Base-by-base conservation (phyloP, 2,888 invertebrate genomes). In the Pammene fasciana region DNA sequence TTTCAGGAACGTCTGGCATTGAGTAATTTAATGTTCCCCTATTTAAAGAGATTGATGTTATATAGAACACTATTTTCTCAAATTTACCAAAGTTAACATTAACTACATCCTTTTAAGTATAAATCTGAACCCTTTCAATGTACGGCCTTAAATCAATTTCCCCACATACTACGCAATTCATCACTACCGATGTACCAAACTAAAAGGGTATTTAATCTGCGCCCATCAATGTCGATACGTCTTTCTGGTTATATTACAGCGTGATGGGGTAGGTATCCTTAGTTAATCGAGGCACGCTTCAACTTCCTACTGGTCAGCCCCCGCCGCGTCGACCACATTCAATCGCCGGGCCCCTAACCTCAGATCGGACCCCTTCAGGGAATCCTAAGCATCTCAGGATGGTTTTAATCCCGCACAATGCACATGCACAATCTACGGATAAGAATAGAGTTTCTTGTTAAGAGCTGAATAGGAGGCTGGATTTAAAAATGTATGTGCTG, bases 241-340 rank as follows among this genome's bases (percentile, higher is more conserved):
- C 72, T 74, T 72, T 78, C 74, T 76, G 76, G 74, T 36, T 18
- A 73, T 73, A 67, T 43, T 72, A 71, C 70, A 46, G 74, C 70
- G 71, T 74, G 74, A 77, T 76, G 38, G 38, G 16, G 18, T 65
- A 56, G 45, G 77, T 73, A 77, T 76, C 77, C 77, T 79, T 82
- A 80, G 83, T 84, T 82, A 86, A 86, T 83, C 79, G 80, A 74
- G 83, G 82, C 79, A 74, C 82, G 81, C 72, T 79, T 78, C 79
- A 76, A 75, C 70, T 71, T 72, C 45, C 61, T 52, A 38, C 78
- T 77, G 79, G 78, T 79, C 85, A 83, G 78, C 76, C 77, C 79
- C 68, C 62, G 73, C 83, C 83, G 72, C 87, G 83, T 81, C 52
- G 38, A 87, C 90, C 89, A 79, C 88, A 89, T 89, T 87, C 88